Evolutionary conservation across 2,888 invertebrate species (phyloP).

Genomic region (Allygus modestus): DNA sequence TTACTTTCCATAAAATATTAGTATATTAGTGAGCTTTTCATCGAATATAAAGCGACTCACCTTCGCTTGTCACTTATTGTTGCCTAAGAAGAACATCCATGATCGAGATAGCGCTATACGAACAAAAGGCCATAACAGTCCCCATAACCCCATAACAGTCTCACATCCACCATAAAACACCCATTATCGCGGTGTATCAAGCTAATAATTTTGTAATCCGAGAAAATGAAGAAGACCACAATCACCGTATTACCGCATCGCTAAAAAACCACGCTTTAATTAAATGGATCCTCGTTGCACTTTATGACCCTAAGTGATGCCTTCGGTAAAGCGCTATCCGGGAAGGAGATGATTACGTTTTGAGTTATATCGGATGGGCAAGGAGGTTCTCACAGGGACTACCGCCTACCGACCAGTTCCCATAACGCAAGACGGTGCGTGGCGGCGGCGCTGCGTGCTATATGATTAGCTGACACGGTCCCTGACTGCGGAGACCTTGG

Average conservation of each 20-base stretch:
- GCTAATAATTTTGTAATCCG: background rate
- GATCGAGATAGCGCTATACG: too few relatives aligned
- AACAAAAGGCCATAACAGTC: too few relatives aligned
- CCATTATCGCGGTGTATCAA: background rate
- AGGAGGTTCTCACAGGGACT: conserved; percentile 15
- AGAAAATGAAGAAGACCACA: conserved; percentile 16
- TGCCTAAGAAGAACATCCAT: too few relatives aligned
- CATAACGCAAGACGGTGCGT: conserved; percentile 33
- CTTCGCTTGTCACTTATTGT: too few relatives aligned
- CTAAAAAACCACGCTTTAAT: conserved; percentile 8
- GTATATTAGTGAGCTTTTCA: too few relatives aligned
- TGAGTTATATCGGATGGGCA: background rate
- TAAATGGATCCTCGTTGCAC: conserved; percentile 6
- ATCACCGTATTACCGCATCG: background rate
- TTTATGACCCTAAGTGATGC: conserved; percentile 1
- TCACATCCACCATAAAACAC: background rate
- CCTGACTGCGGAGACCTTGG: conserved; percentile 15
- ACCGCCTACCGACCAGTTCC: conserved; percentile 23
- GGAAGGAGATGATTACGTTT: conserved; percentile 25
- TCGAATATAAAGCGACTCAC: too few relatives aligned
- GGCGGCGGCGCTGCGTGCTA: background rate
- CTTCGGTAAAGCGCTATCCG: conserved; percentile 43
- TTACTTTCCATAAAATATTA: too few relatives aligned
- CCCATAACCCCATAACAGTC: background rate
- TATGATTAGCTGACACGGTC: conserved; percentile 38